These are phyloP conservation scores for Holothuria leucospilota DNA, from an alignment of 53 echinoderm and acorn worm genomes.

Conservation along the genomic window DNA sequence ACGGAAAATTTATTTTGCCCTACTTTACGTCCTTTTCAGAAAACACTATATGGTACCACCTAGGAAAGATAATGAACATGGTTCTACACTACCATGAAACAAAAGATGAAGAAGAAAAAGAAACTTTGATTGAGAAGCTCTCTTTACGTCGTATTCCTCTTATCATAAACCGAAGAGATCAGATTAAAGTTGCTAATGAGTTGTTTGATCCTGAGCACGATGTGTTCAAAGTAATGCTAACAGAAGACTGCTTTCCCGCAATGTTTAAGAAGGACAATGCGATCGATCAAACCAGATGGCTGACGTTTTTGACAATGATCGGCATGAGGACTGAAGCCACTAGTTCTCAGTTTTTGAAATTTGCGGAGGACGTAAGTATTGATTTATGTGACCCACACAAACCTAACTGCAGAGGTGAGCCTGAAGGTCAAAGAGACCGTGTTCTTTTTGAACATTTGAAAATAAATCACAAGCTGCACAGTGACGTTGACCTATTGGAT, in stretches of 20 bases:
- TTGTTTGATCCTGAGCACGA: background rate
- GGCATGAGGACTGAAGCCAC: background rate
- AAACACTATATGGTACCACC: background rate
- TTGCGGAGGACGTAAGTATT: background rate
- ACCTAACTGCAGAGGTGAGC: background rate
- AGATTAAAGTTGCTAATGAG: background rate
- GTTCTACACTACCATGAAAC: background rate
- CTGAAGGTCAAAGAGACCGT: background rate
- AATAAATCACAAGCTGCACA: background rate
- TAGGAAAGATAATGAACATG: background rate
- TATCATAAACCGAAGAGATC: background rate
- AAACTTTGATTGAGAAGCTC: background rate
- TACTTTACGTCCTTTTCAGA: background rate
- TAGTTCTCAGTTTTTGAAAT: background rate
- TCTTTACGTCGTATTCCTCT: background rate
- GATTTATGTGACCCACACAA: background rate
- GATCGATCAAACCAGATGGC: background rate
- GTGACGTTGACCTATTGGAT: background rate
- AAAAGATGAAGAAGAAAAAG: background rate
- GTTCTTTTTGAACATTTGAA: constrained; percentile 12
- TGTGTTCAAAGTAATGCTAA: constrained; percentile 1
- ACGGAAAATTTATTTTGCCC: constrained; percentile 24
- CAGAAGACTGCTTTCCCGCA: background rate
- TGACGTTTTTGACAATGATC: background rate
- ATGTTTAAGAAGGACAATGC: background rate